Conservation (phyloP, 2,888 invertebrate genomes). For the Caradrina clavipalpis region DNA sequence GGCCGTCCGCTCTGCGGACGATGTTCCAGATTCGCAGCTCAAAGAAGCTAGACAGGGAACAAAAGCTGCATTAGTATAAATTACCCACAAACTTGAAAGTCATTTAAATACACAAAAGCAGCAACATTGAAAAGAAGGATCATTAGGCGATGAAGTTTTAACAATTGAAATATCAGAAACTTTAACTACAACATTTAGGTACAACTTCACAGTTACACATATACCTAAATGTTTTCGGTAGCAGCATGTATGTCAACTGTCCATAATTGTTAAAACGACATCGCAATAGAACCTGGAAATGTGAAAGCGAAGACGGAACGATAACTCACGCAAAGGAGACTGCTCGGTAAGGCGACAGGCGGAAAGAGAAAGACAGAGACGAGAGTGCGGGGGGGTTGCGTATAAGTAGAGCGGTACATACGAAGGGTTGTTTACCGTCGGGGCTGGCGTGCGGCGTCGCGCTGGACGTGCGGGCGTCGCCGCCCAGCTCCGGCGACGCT, state of each 20-base stretch:
- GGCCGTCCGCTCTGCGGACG: slow-evolving; percentile 92
- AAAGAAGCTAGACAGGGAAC: slow-evolving; percentile 87
- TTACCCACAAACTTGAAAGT: slow-evolving; percentile 13
- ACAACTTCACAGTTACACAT: neutral
- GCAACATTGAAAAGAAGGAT: slow-evolving; percentile 48
- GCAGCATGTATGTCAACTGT: neutral
- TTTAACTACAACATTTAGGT: neutral
- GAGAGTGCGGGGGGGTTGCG: slow-evolving; percentile 58
- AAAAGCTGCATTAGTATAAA: slow-evolving; percentile 34
- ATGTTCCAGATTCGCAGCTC: slow-evolving; percentile 92
- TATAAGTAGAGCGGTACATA: slow-evolving; percentile 85
- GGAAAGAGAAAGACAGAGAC: slow-evolving; percentile 54
- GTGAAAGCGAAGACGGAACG: slow-evolving; percentile 45
- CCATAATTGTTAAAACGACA: slow-evolving; percentile 12
- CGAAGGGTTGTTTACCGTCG: slow-evolving; percentile 89
- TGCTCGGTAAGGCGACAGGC: slow-evolving; percentile 53
- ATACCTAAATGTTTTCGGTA: neutral
- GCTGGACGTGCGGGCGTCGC: slow-evolving; percentile 76
- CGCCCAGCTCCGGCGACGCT: slow-evolving; percentile 91
- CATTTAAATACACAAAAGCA: slow-evolving; percentile 41
- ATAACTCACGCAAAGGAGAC: slow-evolving; percentile 58
- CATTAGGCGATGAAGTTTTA: slow-evolving; percentile 26
- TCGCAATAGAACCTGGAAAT: slow-evolving; percentile 44
- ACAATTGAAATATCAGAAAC: slow-evolving; percentile 2
- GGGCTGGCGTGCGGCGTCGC: slow-evolving; percentile 88